phyloP scores from a whole-genome alignment of 2,113 vertebrate genomes.

The Silurus glanis region DNA sequence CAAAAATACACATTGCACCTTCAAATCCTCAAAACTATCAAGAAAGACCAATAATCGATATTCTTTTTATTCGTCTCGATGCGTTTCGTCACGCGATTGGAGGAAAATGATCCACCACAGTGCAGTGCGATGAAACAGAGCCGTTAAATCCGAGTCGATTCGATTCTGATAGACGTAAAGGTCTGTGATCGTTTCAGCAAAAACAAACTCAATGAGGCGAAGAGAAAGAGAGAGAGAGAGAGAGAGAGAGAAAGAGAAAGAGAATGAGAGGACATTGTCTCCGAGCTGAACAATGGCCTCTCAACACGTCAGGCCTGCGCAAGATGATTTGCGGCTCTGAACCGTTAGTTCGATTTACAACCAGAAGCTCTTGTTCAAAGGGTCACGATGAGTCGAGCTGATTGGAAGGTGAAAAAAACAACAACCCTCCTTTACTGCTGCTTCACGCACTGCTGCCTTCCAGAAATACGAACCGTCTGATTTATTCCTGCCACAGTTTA shows the following conservation, averaged over 20 bases:
- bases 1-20: not conserved
- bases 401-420: conserved; percentile 66
- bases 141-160: not conserved
- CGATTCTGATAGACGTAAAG: not conserved
- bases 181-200: not conserved
- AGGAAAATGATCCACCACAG: not conserved
- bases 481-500: not conserved
- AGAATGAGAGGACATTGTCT: conserved; percentile 39
- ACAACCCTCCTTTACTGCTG: conserved; percentile 20
- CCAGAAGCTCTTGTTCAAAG: conserved; percentile 64
- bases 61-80: too few species aligned
- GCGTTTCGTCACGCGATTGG: not conserved
- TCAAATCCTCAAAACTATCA: not conserved
- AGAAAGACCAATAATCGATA: too few species aligned
- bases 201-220: not conserved
- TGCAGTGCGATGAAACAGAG: not conserved
- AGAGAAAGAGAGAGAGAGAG: not conserved
- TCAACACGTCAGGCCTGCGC: conserved; percentile 59
- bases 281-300: conserved; percentile 69
- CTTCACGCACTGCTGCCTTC: conserved; percentile 25
- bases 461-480: not conserved
- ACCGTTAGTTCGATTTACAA: conserved; percentile 70
- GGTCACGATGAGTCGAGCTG: conserved; percentile 64
- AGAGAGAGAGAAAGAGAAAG: conserved; percentile 1
- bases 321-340: conserved; percentile 55